Evolutionary conservation across 2,888 invertebrate genomes (phyloP).

Genomic region (Rhaphigaster nebulosa): DNA sequence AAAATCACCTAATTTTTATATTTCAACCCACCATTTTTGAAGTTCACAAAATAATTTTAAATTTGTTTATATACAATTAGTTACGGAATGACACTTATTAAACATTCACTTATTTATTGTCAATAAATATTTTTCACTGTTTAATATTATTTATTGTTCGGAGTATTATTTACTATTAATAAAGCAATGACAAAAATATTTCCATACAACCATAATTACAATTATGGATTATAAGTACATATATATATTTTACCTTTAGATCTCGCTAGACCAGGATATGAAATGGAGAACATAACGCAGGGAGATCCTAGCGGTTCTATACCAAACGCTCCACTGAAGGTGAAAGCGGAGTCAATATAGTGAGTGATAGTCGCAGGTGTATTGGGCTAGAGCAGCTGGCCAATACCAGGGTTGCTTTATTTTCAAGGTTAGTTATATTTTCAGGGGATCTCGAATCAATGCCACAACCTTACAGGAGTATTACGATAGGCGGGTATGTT

Average conservation of each 20-base stretch:
- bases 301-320: neutral
- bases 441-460: neutral
- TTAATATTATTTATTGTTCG: too few species aligned
- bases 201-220: neutral
- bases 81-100: too few species aligned
- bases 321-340: neutral
- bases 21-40: too few species aligned
- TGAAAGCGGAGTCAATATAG: neutral
- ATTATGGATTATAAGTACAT: neutral
- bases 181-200: too few species aligned
- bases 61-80: too few species aligned
- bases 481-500: neutral
- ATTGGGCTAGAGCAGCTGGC: neutral
- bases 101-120: too few species aligned
- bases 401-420: neutral
- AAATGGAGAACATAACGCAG: neutral
- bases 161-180: too few species aligned
- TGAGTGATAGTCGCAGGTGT: neutral
- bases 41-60: too few species aligned
- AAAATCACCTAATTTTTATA: too few species aligned
- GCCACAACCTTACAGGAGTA: neutral
- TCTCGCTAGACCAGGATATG: neutral
- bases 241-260: neutral
- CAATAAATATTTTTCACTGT: too few species aligned
- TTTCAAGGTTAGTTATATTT: neutral